A percentile compares a stretch with the other conserved stretches of the same genome.
phyloP scores from a whole-genome alignment of 2,113 vertebrate species.

The Dermatemys mawii region DNA sequence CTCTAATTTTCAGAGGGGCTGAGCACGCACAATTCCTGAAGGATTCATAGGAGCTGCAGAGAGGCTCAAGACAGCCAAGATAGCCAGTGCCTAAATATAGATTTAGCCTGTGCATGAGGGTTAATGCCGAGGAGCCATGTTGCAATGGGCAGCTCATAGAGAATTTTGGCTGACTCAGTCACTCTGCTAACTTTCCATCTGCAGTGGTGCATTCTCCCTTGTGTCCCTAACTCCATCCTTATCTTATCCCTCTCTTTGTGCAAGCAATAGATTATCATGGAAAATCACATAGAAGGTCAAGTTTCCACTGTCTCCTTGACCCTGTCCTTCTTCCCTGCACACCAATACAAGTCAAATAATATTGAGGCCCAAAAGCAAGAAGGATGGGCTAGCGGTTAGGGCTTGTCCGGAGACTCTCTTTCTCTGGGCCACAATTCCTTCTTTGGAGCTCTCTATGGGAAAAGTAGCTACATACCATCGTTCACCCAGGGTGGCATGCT shows the following conservation, averaged over 20 bases:
- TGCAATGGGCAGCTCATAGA: neutral
- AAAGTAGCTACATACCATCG: no score
- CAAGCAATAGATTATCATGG: no score
- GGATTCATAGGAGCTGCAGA: neutral
- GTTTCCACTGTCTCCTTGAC: neutral
- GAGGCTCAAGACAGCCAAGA: neutral
- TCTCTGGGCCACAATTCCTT: neutral
- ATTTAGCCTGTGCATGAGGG: neutral
- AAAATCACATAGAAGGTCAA: neutral
- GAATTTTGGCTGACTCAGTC: neutral
- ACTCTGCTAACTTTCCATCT: no score
- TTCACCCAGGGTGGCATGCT: neutral
- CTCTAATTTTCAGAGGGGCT: neutral
- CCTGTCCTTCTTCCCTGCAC: neutral
- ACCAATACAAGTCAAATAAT: neutral
- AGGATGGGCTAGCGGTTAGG: neutral
- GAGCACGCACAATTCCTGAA: neutral
- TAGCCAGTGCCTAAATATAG: neutral
- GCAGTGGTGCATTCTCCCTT: no score
- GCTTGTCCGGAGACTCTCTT: neutral
- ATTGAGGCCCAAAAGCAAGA: neutral
- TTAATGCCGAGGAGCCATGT: neutral
- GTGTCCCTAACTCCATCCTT: no score
- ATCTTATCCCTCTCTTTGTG: no score
- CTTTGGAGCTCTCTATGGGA: neutral